A percentile compares a stretch with the other conserved stretches of the same genome.
Evolutionary conservation across 1,140 invertebrate genomes (phyloP).

Genomic region (Glossosoma conforme): DNA sequence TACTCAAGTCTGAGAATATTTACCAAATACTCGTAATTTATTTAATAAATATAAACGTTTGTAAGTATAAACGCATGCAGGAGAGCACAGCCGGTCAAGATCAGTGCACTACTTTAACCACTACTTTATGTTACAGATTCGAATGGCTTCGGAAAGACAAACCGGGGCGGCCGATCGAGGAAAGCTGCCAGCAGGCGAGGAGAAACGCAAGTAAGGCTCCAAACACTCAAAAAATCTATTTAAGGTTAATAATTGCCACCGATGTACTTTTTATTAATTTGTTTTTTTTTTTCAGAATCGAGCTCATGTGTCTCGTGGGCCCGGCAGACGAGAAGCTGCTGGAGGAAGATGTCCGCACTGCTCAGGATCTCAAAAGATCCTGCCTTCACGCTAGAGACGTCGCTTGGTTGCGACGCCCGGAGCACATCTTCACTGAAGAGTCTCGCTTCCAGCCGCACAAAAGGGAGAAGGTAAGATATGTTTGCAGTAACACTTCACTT

Average conservation of each 20-base stretch:
- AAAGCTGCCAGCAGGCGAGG: slow-evolving; percentile 15
- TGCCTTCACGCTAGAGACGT: slow-evolving; percentile 90
- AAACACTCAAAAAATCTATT: slow-evolving; percentile 1
- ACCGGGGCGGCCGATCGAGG: slow-evolving; percentile 26
- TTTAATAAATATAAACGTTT: too few relatives aligned
- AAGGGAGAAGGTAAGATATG: slow-evolving; percentile 70
- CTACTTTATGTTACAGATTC: too few relatives aligned
- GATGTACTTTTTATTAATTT: too few relatives aligned
- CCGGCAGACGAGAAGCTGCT: slow-evolving; percentile 87
- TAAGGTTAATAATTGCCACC: neutral
- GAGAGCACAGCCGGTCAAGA: too few relatives aligned
- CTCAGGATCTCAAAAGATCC: slow-evolving; percentile 83
- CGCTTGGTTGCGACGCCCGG: slow-evolving; percentile 94
- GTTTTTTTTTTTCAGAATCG: slow-evolving; percentile 68
- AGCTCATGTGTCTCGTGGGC: slow-evolving; percentile 86
- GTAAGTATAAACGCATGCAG: too few relatives aligned
- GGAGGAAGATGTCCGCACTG: slow-evolving; percentile 86
- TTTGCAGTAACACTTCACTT: too few relatives aligned
- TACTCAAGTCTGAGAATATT: too few relatives aligned
- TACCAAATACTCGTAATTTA: too few relatives aligned
- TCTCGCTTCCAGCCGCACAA: slow-evolving; percentile 93
- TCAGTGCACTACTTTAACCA: too few relatives aligned
- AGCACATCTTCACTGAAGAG: slow-evolving; percentile 98
- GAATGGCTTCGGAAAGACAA: slow-evolving; percentile 61
- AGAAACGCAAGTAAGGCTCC: slow-evolving; percentile 24